A percentile compares a stretch with the other conserved stretches of the same genome.
These are phyloP conservation scores for Cariama cristata DNA, from an alignment of 2,113 vertebrate genomes.

Conservation along the genomic window DNA sequence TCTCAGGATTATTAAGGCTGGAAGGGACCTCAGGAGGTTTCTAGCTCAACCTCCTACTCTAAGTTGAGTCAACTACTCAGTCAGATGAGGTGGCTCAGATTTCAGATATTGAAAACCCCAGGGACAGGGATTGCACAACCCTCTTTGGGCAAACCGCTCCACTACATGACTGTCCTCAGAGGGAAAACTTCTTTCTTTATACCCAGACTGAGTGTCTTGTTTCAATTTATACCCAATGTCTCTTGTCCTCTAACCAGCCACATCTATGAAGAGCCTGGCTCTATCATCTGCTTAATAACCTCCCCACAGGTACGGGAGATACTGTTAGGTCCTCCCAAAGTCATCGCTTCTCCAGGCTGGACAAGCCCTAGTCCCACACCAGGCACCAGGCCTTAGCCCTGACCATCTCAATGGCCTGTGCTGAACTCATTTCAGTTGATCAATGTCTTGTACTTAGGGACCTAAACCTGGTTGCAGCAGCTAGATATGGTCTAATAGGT, in stretches of 20 bases:
- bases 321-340: background rate
- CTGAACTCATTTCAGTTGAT: background rate
- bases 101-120: background rate
- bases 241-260: background rate
- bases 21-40: background rate
- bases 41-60: background rate
- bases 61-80: background rate
- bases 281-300: background rate
- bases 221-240: background rate
- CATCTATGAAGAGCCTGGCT: background rate
- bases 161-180: background rate
- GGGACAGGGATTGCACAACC: fast-evolving
- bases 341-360: background rate
- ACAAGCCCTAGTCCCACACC: background rate
- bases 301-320: background rate
- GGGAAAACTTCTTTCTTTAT: background rate
- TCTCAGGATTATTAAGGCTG: background rate
- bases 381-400: background rate
- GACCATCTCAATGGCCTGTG: background rate
- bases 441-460: background rate
- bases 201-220: background rate
- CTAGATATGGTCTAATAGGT: background rate
- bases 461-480: background rate
- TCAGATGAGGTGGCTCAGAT: background rate
- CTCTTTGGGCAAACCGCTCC: background rate